Evolutionary conservation across 2,797 vertebrate species (phyloP).

Genomic region (Neosilurus hyrtlii): DNA sequence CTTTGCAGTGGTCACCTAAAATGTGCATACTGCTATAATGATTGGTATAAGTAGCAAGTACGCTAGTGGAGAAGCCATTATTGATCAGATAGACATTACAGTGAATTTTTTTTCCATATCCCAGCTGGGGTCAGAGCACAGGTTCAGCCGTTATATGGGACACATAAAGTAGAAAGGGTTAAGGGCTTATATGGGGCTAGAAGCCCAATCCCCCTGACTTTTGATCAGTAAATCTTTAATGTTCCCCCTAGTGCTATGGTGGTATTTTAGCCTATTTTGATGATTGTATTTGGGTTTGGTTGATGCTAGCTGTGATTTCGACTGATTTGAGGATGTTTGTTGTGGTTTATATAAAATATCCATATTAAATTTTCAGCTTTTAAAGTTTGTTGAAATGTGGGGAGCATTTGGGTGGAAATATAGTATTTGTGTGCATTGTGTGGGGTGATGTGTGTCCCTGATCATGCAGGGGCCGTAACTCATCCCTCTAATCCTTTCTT

Average conservation of each 20-base stretch:
- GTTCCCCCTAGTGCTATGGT: neutral
- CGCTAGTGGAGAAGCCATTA: neutral
- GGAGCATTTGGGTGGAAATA: neutral
- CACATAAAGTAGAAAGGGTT: too few relatives aligned
- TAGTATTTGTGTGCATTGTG: neutral
- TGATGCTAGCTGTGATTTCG: neutral
- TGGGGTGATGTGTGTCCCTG: neutral
- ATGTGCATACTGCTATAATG: too few relatives aligned
- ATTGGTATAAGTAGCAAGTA: neutral
- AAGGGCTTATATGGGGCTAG: too few relatives aligned
- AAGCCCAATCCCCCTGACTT: too few relatives aligned
- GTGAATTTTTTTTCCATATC: too few relatives aligned
- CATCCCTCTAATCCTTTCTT: conserved; percentile 64
- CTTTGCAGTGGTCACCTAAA: neutral
- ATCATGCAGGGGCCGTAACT: conserved; percentile 61
- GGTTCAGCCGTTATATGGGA: too few relatives aligned
- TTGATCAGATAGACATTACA: too few relatives aligned
- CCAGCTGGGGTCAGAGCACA: too few relatives aligned
- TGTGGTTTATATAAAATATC: neutral
- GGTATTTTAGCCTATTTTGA: neutral
- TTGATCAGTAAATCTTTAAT: too few relatives aligned
- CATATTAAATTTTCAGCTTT: neutral
- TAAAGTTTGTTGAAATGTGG: neutral
- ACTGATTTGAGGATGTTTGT: neutral
- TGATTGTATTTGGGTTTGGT: neutral